Conservation (phyloP, 2,888 invertebrate species). For the Drosophila mayaguana region DNA sequence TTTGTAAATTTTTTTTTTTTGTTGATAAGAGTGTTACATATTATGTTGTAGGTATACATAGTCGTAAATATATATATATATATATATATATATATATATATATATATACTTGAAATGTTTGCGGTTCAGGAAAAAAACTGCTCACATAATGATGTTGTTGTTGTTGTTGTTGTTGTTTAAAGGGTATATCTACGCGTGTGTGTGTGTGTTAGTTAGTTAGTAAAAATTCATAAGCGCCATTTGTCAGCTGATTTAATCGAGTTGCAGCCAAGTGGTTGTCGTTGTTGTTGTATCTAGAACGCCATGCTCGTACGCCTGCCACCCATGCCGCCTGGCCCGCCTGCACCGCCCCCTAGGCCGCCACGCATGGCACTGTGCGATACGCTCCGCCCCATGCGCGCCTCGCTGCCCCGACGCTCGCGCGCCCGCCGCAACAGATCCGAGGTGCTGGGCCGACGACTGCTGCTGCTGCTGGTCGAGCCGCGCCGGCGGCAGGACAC, state of each 20-base stretch:
- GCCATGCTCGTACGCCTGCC: constrained; percentile 85
- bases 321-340: constrained; percentile 71
- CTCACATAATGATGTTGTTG: constrained; percentile 33
- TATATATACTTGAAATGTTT: constrained; percentile 37
- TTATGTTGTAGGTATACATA: not conserved
- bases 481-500: constrained; percentile 79
- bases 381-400: constrained; percentile 84
- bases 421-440: constrained; percentile 84
- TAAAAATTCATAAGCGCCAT: constrained; percentile 78
- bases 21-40: constrained; percentile 13
- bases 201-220: constrained; percentile 24
- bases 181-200: constrained; percentile 2
- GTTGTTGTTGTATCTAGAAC: constrained; percentile 62
- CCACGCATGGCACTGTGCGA: constrained; percentile 82
- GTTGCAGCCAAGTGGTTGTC: not conserved
- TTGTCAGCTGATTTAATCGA: constrained; percentile 59
- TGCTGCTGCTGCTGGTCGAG: constrained; percentile 72
- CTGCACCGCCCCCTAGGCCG: constrained; percentile 55
- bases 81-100: constrained; percentile 37
- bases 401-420: constrained; percentile 84
- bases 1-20: not conserved
- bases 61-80: constrained; percentile 42
- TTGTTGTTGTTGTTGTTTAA: constrained; percentile 13
- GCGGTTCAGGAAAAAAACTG: constrained; percentile 39
- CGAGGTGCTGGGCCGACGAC: constrained; percentile 84